Evolutionary conservation across 2,797 vertebrate genomes (phyloP).

Genomic region (Schizopygopsis malacanthus): DNA sequence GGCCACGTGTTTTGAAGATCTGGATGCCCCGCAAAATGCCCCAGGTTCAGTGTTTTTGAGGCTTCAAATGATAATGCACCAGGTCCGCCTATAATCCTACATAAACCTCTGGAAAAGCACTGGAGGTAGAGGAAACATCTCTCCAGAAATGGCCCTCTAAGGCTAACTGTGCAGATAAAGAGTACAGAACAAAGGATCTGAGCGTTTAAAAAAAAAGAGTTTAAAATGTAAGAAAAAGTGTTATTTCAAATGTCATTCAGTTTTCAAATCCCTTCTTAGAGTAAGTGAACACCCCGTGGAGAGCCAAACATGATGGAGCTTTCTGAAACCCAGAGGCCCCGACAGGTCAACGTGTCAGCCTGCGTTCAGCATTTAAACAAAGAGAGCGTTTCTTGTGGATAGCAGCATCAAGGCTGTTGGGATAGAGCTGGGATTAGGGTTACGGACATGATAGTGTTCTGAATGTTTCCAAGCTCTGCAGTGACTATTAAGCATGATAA

Average conservation of each 20-base stretch:
- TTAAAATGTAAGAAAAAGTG: constrained; percentile 14
- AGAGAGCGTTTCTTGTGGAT: constrained; percentile 28
- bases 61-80: constrained; percentile 29
- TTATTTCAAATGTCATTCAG: constrained; percentile 24
- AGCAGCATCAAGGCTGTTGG: constrained; percentile 16
- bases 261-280: constrained; percentile 32
- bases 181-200: background rate
- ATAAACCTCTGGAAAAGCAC: constrained; percentile 7
- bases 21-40: constrained; percentile 15
- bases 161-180: constrained; percentile 7
- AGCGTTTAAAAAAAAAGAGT: background rate
- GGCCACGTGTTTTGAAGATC: constrained; percentile 34
- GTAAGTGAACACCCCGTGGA: background rate
- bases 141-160: constrained; percentile 25
- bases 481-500: constrained; percentile 1
- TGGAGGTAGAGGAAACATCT: background rate
- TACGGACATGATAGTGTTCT: background rate
- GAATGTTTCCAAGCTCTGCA: constrained; percentile 10
- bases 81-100: constrained; percentile 13
- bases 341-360: constrained; percentile 43
- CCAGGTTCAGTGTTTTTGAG: constrained; percentile 1
- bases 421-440: constrained; percentile 22
- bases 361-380: constrained; percentile 36
- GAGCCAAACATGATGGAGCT: constrained; percentile 28
- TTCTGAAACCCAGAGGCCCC: constrained; percentile 2